Evolutionary conservation across 2,113 vertebrate species (phyloP).

Genomic region (Athene cunicularia): DNA sequence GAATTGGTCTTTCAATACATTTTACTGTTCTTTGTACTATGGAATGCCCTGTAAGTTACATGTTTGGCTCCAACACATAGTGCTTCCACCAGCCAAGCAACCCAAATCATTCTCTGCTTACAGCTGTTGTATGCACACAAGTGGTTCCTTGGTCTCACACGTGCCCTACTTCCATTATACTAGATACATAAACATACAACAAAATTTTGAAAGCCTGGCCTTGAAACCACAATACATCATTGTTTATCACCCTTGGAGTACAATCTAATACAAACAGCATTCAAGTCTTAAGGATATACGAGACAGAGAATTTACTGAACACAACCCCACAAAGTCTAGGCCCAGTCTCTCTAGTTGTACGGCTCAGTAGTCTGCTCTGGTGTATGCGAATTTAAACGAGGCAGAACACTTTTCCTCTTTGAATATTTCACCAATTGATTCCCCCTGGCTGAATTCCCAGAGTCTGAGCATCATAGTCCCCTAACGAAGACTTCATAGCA

Average conservation of each 20-base stretch:
- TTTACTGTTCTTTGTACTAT: background rate
- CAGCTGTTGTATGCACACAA: background rate
- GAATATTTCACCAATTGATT: slow-evolving; percentile 43
- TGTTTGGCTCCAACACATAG: background rate
- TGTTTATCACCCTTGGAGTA: background rate
- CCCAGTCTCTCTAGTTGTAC: background rate
- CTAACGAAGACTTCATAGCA: slow-evolving; percentile 54
- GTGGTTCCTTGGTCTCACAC: background rate
- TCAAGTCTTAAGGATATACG: background rate
- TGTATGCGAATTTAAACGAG: background rate
- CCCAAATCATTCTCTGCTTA: background rate
- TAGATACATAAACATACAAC: background rate
- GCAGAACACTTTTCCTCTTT: slow-evolving; percentile 10
- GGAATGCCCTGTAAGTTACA: background rate
- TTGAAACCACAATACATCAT: background rate
- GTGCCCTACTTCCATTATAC: background rate
- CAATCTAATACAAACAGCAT: background rate
- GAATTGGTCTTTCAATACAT: background rate
- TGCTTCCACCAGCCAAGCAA: background rate
- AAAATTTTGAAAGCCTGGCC: background rate
- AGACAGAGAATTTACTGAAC: background rate
- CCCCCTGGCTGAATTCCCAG: slow-evolving; percentile 53
- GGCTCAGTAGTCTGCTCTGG: background rate
- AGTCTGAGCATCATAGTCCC: slow-evolving; percentile 27
- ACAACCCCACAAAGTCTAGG: background rate